These are phyloP conservation scores for Raja brachyura DNA, from an alignment of 2,113 vertebrate species.

Conservation along the genomic window DNA sequence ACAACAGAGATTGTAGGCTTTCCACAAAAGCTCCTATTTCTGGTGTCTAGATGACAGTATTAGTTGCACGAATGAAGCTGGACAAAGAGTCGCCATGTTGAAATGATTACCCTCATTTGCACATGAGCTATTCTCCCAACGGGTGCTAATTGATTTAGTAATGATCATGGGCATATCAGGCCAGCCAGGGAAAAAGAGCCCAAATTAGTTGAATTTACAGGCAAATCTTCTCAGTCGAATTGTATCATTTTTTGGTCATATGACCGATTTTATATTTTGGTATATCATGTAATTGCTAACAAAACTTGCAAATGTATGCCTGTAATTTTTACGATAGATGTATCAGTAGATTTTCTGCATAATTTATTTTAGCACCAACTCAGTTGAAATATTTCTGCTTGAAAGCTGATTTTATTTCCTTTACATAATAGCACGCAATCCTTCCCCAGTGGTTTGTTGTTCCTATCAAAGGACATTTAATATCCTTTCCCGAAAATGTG, in stretches of 20 bases:
- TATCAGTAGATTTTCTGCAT: not conserved
- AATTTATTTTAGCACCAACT: not conserved
- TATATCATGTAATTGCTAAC: not conserved
- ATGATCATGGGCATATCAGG: no score
- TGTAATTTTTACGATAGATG: not conserved
- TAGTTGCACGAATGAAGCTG: no score
- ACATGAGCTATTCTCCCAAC: no score
- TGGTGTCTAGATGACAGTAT: no score
- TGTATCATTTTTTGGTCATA: not conserved
- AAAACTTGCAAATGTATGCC: not conserved
- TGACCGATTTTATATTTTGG: not conserved
- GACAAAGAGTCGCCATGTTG: no score
- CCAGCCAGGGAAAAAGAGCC: no score
- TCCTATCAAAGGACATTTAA: not conserved
- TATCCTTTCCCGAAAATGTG: not conserved
- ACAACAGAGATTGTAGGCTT: no score
- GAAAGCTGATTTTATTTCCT: not conserved
- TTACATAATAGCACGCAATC: not conserved
- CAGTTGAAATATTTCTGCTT: not conserved
- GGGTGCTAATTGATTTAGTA: no score
- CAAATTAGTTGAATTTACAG: no score
- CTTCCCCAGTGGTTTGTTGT: not conserved
- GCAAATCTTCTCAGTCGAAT: not conserved
- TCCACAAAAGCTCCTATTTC: no score
- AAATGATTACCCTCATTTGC: no score